Base-by-base conservation (phyloP, 2,888 invertebrate genomes). In the Antitype chi region DNA sequence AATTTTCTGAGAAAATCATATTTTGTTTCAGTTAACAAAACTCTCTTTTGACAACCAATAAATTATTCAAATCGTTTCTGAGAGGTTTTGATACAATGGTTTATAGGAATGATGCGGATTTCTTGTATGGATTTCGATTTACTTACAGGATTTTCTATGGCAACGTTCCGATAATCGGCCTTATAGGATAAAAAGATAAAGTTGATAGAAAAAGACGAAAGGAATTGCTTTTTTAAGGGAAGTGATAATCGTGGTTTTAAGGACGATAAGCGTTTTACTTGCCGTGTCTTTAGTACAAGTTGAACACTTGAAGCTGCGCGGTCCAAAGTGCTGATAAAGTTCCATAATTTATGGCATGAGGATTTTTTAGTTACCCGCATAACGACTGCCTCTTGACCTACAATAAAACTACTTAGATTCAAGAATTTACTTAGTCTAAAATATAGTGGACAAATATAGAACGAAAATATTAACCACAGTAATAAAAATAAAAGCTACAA, bases 41-140 rank as follows among this genome's bases (percentile, higher is more conserved):
- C 49, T 74, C 63, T 64, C 72, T 85, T 84, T 87, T 85, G 80
- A 81, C 64, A 73, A 82, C 74, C 74, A 82, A 89, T 90, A 90
- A 88, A 88, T 88, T 88, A 90, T 88, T 88, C 85, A 88, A 82
- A 83, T 81, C 59, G 8, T 28, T 49, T 79, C 76, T 70, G 47
- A 81, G 53, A 66, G 55, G 55, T 67, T 77, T 72, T 70, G 53
- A 25, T 80, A 55, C 74, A 74, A 59, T 60, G 66, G 60, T 67
- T 84, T 81, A 68, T 60, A 13, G 70, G 59, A 64, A 78, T 81
- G 47, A 69, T 52, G 17, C 3, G 70, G 63, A 60, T 71, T 68
- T 53, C n/a, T 62, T 32, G 25, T 66, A 63, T 47, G 20, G 62
- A 55, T 70, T 73, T 76, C 28, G 47, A 73, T 84, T 74, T 68